Percentiles rank a stretch among this genome's conserved stretches.
Conservation (phyloP, 2,797 vertebrate genomes). For the Rhincodon typus region DNA sequence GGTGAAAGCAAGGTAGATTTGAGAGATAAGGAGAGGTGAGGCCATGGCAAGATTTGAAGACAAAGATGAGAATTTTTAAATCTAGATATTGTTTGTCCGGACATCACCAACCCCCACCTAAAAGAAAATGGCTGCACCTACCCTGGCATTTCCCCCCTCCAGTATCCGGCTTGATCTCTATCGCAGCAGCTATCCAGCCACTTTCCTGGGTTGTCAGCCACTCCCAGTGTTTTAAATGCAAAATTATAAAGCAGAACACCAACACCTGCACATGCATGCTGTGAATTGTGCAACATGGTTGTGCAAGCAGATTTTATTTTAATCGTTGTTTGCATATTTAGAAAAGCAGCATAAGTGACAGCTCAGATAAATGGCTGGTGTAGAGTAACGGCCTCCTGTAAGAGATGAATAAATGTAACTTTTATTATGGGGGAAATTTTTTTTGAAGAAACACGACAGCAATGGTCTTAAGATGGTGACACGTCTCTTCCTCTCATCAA, state of each 20-base stretch:
- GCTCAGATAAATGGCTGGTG: conserved; percentile 24
- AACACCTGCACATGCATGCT: conserved; percentile 24
- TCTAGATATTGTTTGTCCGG: neutral
- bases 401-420: conserved; percentile 15
- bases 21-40: neutral
- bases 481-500: neutral
- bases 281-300: neutral
- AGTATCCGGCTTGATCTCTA: conserved; percentile 26
- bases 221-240: neutral
- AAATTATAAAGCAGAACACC: neutral
- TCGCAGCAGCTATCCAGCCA: conserved; percentile 29
- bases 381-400: neutral
- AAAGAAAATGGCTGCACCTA: conserved; percentile 26
- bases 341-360: conserved; percentile 20
- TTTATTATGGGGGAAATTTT: neutral
- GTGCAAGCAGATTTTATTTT: conserved; percentile 26
- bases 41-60: neutral
- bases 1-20: neutral
- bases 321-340: neutral
- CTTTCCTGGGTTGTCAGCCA: conserved; percentile 22
- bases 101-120: neutral
- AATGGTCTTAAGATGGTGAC: neutral
- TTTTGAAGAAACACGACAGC: neutral
- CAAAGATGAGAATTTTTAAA: neutral
- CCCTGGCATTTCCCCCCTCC: conserved; percentile 25